Percentiles rank a stretch among this genome's conserved stretches.
Evolutionary conservation across 2,888 invertebrate species (phyloP).

Genomic region (Fissipunctia ypsillon): DNA sequence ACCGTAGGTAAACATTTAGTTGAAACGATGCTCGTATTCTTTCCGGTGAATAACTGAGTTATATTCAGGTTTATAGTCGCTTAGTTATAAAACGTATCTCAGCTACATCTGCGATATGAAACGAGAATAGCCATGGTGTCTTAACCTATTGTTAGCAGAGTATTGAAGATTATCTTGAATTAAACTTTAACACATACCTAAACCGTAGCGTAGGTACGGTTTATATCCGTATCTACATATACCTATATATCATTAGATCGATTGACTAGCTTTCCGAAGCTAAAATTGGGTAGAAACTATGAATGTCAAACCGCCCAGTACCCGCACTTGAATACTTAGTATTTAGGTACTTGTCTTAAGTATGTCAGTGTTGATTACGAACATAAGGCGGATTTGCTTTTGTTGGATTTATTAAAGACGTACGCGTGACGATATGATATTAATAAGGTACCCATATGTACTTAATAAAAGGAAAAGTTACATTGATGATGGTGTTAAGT

Average conservation of each 20-base stretch:
- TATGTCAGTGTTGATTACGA: constrained; percentile 10
- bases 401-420: not conserved
- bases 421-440: not conserved
- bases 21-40: constrained; percentile 75
- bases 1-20: constrained; percentile 78
- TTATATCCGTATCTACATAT: constrained; percentile 11
- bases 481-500: not conserved
- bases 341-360: constrained; percentile 2
- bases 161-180: constrained; percentile 38
- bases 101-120: constrained; percentile 74
- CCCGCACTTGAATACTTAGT: constrained; percentile 32
- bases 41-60: constrained; percentile 75
- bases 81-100: constrained; percentile 75
- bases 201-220: not conserved
- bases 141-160: constrained; percentile 72
- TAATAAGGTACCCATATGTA: not conserved
- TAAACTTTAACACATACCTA: constrained; percentile 10
- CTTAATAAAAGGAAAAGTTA: not conserved
- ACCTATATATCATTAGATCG: constrained; percentile 15
- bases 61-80: constrained; percentile 78
- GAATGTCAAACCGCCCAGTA: constrained; percentile 32
- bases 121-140: constrained; percentile 73
- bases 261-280: constrained; percentile 18
- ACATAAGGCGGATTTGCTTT: constrained; percentile 5
- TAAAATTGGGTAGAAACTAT: constrained; percentile 36